phyloP scores from a whole-genome alignment of 2,797 vertebrate species.

The Octomys mimax region DNA sequence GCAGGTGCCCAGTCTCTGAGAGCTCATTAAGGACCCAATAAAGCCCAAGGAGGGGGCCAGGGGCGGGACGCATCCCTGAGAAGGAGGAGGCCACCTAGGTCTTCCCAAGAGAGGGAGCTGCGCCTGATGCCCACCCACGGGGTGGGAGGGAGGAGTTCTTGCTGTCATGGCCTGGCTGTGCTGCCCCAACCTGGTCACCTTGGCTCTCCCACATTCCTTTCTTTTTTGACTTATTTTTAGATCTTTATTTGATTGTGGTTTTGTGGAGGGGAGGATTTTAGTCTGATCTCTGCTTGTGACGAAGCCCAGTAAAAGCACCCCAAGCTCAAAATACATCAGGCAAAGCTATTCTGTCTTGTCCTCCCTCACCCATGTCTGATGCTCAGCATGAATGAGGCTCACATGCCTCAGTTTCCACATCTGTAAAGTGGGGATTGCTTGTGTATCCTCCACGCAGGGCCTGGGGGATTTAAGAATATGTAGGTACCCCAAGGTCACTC shows the following conservation, averaged over 20 bases:
- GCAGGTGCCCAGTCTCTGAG: conserved; percentile 76
- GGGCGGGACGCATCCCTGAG: neutral
- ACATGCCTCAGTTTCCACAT: neutral
- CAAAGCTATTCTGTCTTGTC: fast-evolving
- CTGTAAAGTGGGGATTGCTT: neutral
- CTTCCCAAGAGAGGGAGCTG: neutral
- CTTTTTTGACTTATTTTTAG: neutral
- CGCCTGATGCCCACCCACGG: too few species aligned
- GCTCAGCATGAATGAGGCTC: neutral
- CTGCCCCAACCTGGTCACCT: neutral
- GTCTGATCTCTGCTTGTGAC: neutral
- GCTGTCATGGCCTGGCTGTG: fast-evolving
- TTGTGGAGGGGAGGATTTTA: neutral
- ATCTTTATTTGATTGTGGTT: neutral
- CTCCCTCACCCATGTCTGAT: too few species aligned
- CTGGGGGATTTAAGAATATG: neutral
- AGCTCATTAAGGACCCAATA: conserved; percentile 69
- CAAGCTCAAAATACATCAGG: too few species aligned
- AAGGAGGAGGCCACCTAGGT: neutral
- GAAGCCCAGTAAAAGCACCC: neutral
- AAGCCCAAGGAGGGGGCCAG: neutral
- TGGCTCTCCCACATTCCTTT: neutral
- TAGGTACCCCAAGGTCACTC: neutral
- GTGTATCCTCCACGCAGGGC: neutral
- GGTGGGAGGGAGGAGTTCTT: neutral